Evolutionary conservation across 2,797 vertebrate genomes (phyloP).

Genomic region (Enteromius treurensis): DNA sequence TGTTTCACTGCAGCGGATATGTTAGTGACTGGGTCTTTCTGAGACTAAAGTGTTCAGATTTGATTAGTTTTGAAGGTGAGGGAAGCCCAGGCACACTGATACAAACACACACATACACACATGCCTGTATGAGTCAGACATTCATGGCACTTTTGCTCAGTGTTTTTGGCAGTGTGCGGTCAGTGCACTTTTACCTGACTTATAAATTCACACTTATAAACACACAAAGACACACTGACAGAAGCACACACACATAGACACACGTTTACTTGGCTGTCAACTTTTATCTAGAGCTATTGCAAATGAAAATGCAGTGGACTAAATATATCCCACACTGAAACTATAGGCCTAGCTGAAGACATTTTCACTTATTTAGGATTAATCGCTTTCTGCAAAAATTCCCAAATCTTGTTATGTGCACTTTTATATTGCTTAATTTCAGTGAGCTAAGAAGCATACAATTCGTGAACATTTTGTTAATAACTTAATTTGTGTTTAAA

Average conservation of each 20-base stretch:
- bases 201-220: constrained; percentile 17
- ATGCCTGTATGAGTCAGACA: constrained; percentile 18
- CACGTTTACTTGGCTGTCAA: background rate
- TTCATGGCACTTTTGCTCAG: background rate
- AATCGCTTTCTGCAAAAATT: background rate
- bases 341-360: background rate
- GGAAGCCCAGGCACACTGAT: background rate
- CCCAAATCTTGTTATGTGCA: background rate
- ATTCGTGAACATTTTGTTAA: background rate
- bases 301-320: background rate
- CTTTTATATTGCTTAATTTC: background rate
- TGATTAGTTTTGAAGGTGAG: constrained; percentile 26
- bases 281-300: background rate
- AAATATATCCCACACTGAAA: background rate
- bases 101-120: background rate
- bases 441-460: background rate
- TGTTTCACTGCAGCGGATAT: background rate
- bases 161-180: constrained; percentile 27
- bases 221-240: constrained; percentile 11
- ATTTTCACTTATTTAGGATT: background rate
- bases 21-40: background rate
- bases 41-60: constrained; percentile 32
- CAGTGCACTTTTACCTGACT: constrained; percentile 8
- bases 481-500: background rate
- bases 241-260: background rate